Evolutionary conservation across 2,888 invertebrate species (phyloP), one percentile per base, ranked within the genome.

Genomic region (Malachius bipustulatus): DNA sequence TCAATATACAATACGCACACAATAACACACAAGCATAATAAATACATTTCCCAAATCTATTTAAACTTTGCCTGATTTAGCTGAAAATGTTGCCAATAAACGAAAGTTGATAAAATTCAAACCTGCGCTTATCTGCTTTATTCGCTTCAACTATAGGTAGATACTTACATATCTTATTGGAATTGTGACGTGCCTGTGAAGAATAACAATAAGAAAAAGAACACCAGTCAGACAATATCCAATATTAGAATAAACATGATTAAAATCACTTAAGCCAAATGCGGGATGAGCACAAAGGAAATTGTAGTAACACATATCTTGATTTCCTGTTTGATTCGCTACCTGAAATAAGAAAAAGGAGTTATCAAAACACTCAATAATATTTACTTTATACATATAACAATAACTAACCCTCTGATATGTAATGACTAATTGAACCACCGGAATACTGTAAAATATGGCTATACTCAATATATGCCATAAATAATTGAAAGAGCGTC

Each of bases 261-360:
- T 90, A 62, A 85, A 87, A 54, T 88, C 82, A 0, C 77, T 78
- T 9, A 87, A 63, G 1, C 70, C 62, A 39, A 75, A 76, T 2
- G 82, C 64, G 0, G 85, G 84, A 59, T 83, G 80, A 0, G 87
- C 77, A 59, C 90, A 90, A 27, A 81, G 62, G 62, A 87, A 89
- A 62, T 90, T 90, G 64, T 88, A 90, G 62, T 87, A 90, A 59
- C 90, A 90, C 31, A 85, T 65, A 59, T 90, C 90, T 51, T 85
- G 77, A 58, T 89, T 75, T 1, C 90, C 90, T 0, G 87, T 82
- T 32, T 72, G 66, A 54, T 80, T 75, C 2, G 87, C 62, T 1
- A 83, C 72, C 77, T 84, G 64, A 38, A 60, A 59, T 42, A 31
- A 19, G n/a, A 19, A 19, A 19, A n/a, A n/a, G n/a, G n/a, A n/a